Base-by-base conservation (phyloP, 1,140 invertebrate species). In the Fopius arisanus region DNA sequence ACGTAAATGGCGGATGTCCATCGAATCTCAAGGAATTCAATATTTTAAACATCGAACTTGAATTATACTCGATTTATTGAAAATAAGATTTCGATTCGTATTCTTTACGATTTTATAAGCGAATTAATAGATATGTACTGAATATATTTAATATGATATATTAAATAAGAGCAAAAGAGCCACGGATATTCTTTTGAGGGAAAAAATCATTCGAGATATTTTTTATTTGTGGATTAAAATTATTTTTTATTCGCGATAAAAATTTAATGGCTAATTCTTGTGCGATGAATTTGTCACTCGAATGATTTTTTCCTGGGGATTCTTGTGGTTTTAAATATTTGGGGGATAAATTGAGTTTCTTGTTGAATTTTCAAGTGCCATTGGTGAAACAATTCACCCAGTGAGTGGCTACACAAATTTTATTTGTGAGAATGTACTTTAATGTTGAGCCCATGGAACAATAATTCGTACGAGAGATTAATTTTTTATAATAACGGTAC, bases 331-430 rank as follows among this genome's bases (percentile, higher is more conserved):
- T 48, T 7, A 14, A 63, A n/a, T 63, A 21, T 54, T 12, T 1
- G 23, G 19, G 33, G 21, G 28, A 48, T 69, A 19, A 19, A 23
- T 10, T 9, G 41, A 41, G 14, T 51, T 72, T 48, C 51, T 73
- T 37, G 40, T 71, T 29, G 70, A 76, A 76, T 76, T 66, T 76
- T 67, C 26, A 76, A 73, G 75, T 76, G 75, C 75, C 75, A 76
- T 76, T 76, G 51, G 66, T 26, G 33, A 74, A 31, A 26, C 14
- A 66, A 28, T 21, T 48, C 43, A 70, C 23, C n/a, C 16, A 33
- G 26, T 40, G 28, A 43, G 23, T 67, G 31, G 37, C 37, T 37
- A 67, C 21, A 31, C n/a, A 7, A 66, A 33, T 66, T 37, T 23
- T 68, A 68, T 41, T 68, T 68, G 23, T 68, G 23, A 41, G 28